Evolutionary conservation across 2,113 vertebrate genomes (phyloP), one percentile per base, ranked within the genome.

Genomic region (Boulengeromyrus knoepffleri): DNA sequence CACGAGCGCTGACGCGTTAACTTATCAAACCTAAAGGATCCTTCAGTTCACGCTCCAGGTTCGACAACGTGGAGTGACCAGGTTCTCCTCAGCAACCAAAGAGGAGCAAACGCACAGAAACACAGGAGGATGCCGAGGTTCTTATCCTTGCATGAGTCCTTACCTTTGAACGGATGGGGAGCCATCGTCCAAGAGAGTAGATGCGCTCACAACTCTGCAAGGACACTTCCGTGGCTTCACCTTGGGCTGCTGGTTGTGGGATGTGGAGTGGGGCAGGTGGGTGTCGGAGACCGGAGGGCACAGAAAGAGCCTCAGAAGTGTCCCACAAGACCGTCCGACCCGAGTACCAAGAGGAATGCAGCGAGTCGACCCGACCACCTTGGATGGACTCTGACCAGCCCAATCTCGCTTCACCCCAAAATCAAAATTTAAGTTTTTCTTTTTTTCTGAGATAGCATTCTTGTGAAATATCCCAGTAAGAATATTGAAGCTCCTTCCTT

Each of bases 101-200:
- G n/a, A 31, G 8, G 62, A 70, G 62, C 39, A 9, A 83, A 21
- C 1, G 21, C 45, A 85, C 1, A 21, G 13, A 24, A 13, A n/a
- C 15, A 0, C 1, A 46, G 80, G 7, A 45, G 5, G 19, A 24
- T 19, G 36, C 17, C 5, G 2, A 17, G 77, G 5, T 24, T 84
- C 2, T 19, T 80, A 42, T 83, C 42, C 42, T 45, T 86, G 45
- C 12, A 5, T 7, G 50, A 21, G 3, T 45, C 42, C 93, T 94
- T 94, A 96, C 96, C 95, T 96, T 95, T 94, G 93, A 96, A 94
- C 89, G 93, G 93, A 91, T 93, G 93, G 91, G 93, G 96, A 93
- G 96, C 96, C 96, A 96, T 96, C 84, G 91, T 94, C 94, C 50
- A 58, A 84, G 62, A 90, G 87, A 77, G 87, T 84, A 58, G 89